Conservation (phyloP, 1,140 invertebrate species). For the Lepidurus arcticus region DNA sequence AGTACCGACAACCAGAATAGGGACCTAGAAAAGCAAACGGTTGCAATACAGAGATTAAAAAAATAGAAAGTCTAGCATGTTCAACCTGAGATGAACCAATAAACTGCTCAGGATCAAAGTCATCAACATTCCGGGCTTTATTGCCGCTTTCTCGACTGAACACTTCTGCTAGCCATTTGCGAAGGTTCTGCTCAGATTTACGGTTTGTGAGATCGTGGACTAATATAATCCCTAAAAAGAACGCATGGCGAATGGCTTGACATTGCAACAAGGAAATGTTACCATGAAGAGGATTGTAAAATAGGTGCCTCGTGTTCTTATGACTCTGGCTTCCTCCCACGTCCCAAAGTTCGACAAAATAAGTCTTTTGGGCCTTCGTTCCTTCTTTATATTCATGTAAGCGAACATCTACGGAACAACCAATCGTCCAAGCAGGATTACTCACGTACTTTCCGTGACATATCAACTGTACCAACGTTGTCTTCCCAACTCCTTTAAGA, state of each 20-base stretch:
- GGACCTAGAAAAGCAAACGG: slow-evolving; percentile 56
- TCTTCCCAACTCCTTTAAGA: slow-evolving; percentile 82
- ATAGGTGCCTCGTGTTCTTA: slow-evolving; percentile 81
- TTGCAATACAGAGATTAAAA: neutral
- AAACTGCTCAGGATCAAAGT: slow-evolving; percentile 88
- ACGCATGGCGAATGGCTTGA: slow-evolving; percentile 30
- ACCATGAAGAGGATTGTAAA: slow-evolving; percentile 90
- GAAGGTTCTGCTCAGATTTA: slow-evolving; percentile 88
- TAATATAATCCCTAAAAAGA: slow-evolving; percentile 71
- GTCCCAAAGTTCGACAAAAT: slow-evolving; percentile 94
- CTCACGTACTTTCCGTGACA: slow-evolving; percentile 75
- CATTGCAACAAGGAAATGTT: slow-evolving; percentile 38
- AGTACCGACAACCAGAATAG: slow-evolving; percentile 87
- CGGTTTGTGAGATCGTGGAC: slow-evolving; percentile 94
- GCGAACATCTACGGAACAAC: slow-evolving; percentile 91
- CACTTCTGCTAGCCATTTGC: slow-evolving; percentile 88
- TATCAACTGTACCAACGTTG: slow-evolving; percentile 84
- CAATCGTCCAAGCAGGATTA: slow-evolving; percentile 88
- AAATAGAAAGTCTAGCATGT: neutral
- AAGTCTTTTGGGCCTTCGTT: slow-evolving; percentile 77
- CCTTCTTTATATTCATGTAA: slow-evolving; percentile 93
- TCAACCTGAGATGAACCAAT: slow-evolving; percentile 65
- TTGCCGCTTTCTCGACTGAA: slow-evolving; percentile 58
- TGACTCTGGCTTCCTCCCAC: slow-evolving; percentile 89
- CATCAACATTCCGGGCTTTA: slow-evolving; percentile 45